Base-by-base conservation (phyloP, 2,888 invertebrate genomes). In the Thumatha senex region DNA sequence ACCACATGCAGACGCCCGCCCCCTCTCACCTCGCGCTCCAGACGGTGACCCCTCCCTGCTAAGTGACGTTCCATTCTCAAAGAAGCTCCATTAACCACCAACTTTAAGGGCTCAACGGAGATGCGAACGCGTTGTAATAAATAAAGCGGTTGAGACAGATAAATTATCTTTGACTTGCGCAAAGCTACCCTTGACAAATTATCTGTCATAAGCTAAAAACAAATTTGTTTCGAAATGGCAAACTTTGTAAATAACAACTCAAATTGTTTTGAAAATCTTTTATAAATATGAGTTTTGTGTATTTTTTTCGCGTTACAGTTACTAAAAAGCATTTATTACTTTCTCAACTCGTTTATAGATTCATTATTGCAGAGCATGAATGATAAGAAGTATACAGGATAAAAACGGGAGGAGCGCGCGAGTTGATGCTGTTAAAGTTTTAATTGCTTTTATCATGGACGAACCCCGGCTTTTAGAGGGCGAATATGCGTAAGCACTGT, bases 111-210 rank as follows among this genome's bases (percentile, higher is more conserved):
- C 86, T 88, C 85, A 82, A 74, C 80, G 74, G 74, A 84, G 86
- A 88, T 82, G 82, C 84, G 85, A 86, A 86, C 86, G 82, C 84
- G 84, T 76, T 75, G 79, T 84, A 89, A 89, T 89, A 90, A 90
- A 89, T 90, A 89, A 89, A 86, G 84, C 82, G 81, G 80, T 83
- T 80, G 87, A 89, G 89, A 89, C 88, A 89, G 87, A 90, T 89
- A 89, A 89, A 89, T 90, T 89, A 89, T 88, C 86, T 89, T 89
- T 88, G 89, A 88, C 88, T 90, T 78, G 81, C 80, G 78, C 82
- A 83, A 80, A 82, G 86, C 81, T 78, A 84, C 83, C 80, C 80
- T 78, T 88, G 88, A 90, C 88, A 89, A 89, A 90, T 89, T 87
- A 83, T 84, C 85, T 86, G 88, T 88, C 89, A 88, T 88, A 89